Evolutionary conservation across 2,797 vertebrate species (phyloP).

Genomic region (Anomalospiza imberbis): DNA sequence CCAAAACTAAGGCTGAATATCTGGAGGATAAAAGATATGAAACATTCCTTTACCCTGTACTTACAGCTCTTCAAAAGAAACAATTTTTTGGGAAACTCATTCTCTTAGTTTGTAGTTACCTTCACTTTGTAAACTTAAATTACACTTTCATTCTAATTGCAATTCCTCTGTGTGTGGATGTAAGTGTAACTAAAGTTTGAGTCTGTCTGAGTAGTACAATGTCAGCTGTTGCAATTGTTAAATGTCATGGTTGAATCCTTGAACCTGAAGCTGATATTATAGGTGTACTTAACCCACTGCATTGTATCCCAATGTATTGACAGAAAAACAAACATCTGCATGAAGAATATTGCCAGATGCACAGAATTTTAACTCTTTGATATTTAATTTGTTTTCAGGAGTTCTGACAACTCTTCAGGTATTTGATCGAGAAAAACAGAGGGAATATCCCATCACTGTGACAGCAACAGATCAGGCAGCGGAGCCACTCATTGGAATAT

Average conservation of each 20-base stretch:
- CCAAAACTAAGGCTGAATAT: neutral
- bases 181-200: neutral
- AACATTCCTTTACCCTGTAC: neutral
- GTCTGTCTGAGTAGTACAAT: neutral
- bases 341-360: neutral
- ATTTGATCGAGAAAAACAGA: constrained; percentile 88
- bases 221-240: neutral
- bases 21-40: neutral
- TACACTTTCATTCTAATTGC: neutral
- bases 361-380: neutral
- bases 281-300: neutral
- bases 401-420: constrained; percentile 83
- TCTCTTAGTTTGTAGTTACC: neutral
- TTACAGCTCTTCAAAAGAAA: neutral
- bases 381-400: constrained; percentile 70
- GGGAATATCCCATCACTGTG: constrained; percentile 86
- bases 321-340: neutral
- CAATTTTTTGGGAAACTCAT: neutral
- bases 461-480: constrained; percentile 88
- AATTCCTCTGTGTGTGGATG: neutral
- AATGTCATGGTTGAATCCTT: neutral
- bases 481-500: constrained; percentile 88
- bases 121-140: neutral
- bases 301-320: neutral
- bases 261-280: neutral